These are phyloP conservation scores for Limnephilus lunatus DNA, from an alignment of 2,888 invertebrate genomes.

Conservation along the genomic window DNA sequence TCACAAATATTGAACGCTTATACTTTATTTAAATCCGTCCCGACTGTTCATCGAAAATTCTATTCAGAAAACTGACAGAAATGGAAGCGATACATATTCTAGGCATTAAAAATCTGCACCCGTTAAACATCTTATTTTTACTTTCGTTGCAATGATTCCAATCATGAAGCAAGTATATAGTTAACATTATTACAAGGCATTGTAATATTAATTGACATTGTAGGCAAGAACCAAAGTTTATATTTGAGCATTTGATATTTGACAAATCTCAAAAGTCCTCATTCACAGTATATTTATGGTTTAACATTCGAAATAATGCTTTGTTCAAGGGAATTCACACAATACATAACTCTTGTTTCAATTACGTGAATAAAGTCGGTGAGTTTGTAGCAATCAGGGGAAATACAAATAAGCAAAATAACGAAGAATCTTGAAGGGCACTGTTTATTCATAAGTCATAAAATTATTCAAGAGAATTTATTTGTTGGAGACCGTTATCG, in stretches of 20 bases:
- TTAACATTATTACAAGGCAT: background rate
- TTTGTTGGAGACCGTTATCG: background rate
- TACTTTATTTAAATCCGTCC: background rate
- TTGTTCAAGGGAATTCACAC: background rate
- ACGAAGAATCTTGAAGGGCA: background rate
- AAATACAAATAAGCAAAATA: background rate
- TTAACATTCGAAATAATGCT: background rate
- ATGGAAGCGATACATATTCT: background rate
- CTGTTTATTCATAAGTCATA: constrained; percentile 2
- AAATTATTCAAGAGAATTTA: background rate
- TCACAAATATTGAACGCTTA: background rate
- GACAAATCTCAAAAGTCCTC: background rate
- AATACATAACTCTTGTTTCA: background rate
- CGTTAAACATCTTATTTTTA: background rate
- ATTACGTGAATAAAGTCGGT: background rate
- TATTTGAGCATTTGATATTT: background rate
- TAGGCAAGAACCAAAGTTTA: background rate
- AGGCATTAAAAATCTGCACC: background rate
- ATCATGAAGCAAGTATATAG: background rate
- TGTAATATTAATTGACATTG: background rate
- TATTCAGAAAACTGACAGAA: background rate
- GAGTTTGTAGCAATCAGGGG: background rate
- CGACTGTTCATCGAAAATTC: background rate
- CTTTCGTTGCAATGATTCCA: background rate
- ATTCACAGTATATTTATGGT: background rate